Evolutionary conservation across 1,140 invertebrate species (phyloP).

Genomic region (Lamellibrachia luymesi): DNA sequence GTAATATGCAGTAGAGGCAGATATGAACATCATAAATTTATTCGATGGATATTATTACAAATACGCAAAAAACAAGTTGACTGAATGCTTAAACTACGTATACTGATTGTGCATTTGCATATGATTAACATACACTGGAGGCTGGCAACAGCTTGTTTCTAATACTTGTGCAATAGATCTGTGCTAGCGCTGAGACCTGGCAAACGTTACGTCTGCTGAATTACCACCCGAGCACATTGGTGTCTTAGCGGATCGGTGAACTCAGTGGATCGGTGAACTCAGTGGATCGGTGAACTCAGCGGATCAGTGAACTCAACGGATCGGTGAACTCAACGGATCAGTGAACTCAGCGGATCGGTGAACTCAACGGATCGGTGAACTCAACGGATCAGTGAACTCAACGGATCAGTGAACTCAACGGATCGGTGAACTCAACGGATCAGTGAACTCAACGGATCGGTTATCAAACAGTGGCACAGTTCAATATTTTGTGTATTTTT

Average conservation of each 20-base stretch:
- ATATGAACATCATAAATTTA: neutral
- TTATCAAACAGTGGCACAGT: too few species aligned
- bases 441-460: too few species aligned
- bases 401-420: too few species aligned
- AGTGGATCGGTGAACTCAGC: neutral
- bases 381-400: too few species aligned
- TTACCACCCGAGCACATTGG: neutral
- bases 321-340: too few species aligned
- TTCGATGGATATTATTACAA: neutral
- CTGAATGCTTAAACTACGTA: neutral
- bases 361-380: too few species aligned
- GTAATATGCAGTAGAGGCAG: neutral
- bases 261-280: neutral
- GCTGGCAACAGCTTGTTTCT: neutral
- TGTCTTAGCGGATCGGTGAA: neutral
- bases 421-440: too few species aligned
- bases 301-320: too few species aligned
- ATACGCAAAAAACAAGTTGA: neutral
- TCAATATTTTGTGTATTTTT: too few species aligned
- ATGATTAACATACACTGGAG: neutral
- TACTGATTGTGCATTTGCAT: neutral
- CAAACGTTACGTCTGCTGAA: neutral
- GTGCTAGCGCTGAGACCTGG: neutral
- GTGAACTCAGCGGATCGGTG: too few species aligned
- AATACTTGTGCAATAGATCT: neutral